Percentiles rank a stretch among this genome's conserved stretches.
Conservation (phyloP, 2,113 vertebrate genomes). For the Eleginops maclovinus region DNA sequence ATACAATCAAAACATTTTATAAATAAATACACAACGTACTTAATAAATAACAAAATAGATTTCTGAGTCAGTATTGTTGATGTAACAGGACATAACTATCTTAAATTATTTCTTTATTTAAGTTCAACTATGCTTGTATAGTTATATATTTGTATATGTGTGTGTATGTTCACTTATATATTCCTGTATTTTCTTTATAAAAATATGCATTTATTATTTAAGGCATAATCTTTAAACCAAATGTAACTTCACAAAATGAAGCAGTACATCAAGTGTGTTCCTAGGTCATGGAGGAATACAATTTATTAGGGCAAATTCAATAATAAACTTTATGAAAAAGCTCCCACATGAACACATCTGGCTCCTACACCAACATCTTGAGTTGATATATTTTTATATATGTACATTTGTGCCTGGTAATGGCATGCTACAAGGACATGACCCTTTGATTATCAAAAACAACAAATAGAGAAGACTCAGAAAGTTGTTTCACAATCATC, state of each 20-base stretch:
- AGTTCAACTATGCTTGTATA: too few relatives aligned
- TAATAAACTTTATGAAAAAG: conserved; percentile 80
- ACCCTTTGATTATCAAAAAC: conserved; percentile 63
- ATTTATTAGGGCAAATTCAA: conserved; percentile 81
- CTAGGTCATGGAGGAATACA: conserved; percentile 75
- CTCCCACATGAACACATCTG: conserved; percentile 78
- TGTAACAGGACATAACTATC: too few relatives aligned
- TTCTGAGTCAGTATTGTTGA: too few relatives aligned
- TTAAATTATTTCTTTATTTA: too few relatives aligned
- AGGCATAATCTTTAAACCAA: background rate
- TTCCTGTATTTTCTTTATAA: too few relatives aligned
- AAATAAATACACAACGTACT: too few relatives aligned
- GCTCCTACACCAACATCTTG: conserved; percentile 77
- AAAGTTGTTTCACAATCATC: conserved; percentile 42
- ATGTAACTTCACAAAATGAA: conserved; percentile 1
- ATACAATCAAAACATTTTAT: too few relatives aligned
- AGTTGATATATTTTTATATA: conserved; percentile 83
- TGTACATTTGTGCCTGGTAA: conserved; percentile 82
- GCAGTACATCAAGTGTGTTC: conserved; percentile 13
- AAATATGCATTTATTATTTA: too few relatives aligned
- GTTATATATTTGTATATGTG: too few relatives aligned
- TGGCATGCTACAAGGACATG: conserved; percentile 82
- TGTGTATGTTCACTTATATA: too few relatives aligned
- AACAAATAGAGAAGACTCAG: conserved; percentile 21
- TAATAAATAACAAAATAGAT: background rate